These are phyloP conservation scores for Manis javanica DNA, from an alignment of 2,797 vertebrate species.

Conservation along the genomic window DNA sequence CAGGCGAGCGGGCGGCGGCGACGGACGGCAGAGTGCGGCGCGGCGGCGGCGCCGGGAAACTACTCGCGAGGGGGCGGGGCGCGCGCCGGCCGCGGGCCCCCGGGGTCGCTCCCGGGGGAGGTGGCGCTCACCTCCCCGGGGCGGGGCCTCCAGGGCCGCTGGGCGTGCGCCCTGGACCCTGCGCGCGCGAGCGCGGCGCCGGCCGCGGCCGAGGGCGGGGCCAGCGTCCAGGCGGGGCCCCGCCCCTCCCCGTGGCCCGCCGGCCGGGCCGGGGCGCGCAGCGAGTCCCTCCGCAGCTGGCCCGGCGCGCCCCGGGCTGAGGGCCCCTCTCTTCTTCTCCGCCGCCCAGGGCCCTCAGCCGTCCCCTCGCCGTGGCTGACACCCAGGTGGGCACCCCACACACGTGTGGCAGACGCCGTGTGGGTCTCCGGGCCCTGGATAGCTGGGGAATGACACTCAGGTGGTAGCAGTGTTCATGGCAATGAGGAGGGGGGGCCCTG, in stretches of 20 bases:
- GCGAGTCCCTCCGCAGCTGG: background rate
- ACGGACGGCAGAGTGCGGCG: constrained; percentile 49
- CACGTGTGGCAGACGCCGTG: background rate
- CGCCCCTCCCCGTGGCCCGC: background rate
- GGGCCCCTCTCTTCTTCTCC: background rate
- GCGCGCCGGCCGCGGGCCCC: background rate
- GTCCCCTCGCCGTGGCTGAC: background rate
- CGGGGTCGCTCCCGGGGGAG: constrained; percentile 64
- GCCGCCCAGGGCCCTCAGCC: background rate
- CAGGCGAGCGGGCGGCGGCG: constrained; percentile 51
- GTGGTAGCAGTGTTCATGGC: background rate
- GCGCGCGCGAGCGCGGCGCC: fast-evolving
- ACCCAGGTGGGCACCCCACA: background rate
- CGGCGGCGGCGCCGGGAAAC: background rate
- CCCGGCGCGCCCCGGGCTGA: background rate
- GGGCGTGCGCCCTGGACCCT: background rate
- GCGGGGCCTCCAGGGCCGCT: constrained; percentile 33
- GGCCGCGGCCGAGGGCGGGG: background rate
- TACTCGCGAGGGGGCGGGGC: constrained; percentile 68
- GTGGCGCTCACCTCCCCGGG: constrained; percentile 78
- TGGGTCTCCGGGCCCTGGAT: background rate
- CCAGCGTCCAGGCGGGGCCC: background rate
- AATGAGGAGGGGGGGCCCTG: background rate
- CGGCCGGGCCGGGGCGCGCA: background rate
- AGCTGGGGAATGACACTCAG: background rate